Evolutionary conservation across 2,113 vertebrate genomes (phyloP), one percentile per base, ranked within the genome.

Genomic region (Prionailurus bengalensis): DNA sequence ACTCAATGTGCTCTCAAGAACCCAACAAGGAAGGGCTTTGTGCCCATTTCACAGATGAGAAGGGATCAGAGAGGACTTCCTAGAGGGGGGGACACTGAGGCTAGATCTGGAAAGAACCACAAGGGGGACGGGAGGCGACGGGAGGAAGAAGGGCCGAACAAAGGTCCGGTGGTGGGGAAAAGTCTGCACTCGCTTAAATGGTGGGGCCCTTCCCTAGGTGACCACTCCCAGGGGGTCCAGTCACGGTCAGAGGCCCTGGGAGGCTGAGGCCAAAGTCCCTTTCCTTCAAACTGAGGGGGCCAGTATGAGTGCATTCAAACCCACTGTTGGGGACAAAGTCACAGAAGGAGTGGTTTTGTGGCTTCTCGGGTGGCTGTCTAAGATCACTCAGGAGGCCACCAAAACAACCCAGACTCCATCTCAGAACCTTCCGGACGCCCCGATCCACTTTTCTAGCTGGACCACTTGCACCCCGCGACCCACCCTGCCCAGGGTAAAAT

Each of bases 191-290:
- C 4, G 23, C 14, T 4, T 6, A 27, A 2, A 45, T 36, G 21
- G 8, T 5, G 9, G 14, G 74, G 31, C 13, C 76, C 27, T 8
- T 45, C 71, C 66, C 21, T 3, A 0, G 0, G 33, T 1, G 3
- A 13, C 8, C 61, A 23, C 78, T 9, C 29, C 63, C 17, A 0
- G 15, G n/a, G 1, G 1, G 0, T 3, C 1, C 19, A 13, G 48
- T 42, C 23, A 29, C 0, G 33, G 48, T 8, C 6, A 74, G 65
- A 61, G 29, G 8, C 42, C 76, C 55, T 33, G 2, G 7, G 36
- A 68, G 53, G 45, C 55, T 0, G 1, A 53, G 31, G 76, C 88
- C 55, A 55, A 48, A n/a, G n/a, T 39, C 71, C 33, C 45, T 33
- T 16, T 85, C 71, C 81, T 51, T 90, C 63, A 4, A 0, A 68